Evolutionary conservation across 1,140 invertebrate species (phyloP).

Genomic region (Babylonia areolata): DNA sequence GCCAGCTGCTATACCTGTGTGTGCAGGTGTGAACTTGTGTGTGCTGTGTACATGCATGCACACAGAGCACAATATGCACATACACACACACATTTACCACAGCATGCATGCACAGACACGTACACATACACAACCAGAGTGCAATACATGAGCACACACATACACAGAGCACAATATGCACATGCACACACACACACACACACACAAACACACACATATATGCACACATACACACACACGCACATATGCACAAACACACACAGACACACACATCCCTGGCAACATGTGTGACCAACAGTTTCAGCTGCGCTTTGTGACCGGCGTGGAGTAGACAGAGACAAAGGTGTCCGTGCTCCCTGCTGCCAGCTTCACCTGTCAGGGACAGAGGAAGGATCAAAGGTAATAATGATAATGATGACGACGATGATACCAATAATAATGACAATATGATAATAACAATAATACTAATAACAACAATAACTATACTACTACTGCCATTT

Average conservation of each 20-base stretch:
- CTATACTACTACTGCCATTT: no score
- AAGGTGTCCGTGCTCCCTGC: slow-evolving; percentile 87
- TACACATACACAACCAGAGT: neutral
- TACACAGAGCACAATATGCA: no score
- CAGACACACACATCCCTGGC: neutral
- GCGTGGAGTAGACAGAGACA: slow-evolving; percentile 83
- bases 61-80: no score
- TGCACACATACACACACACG: no score
- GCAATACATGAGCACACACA: neutral
- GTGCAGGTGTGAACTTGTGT: neutral
- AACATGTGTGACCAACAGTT: neutral
- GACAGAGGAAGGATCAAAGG: no score
- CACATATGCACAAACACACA: neutral
- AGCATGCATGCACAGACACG: neutral
- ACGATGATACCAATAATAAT: no score
- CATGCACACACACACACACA: no score
- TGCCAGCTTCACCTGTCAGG: slow-evolving; percentile 79
- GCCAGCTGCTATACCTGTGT: neutral
- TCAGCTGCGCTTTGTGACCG: slow-evolving; percentile 38
- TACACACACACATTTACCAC: no score
- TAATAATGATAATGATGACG: no score
- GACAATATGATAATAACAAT: no score
- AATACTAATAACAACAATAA: no score
- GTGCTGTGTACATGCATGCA: neutral
- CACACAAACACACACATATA: no score